A percentile compares a stretch with the other conserved stretches of the same genome.
Evolutionary conservation across 2,113 vertebrate species (phyloP).

Genomic region (Petromus typicus): DNA sequence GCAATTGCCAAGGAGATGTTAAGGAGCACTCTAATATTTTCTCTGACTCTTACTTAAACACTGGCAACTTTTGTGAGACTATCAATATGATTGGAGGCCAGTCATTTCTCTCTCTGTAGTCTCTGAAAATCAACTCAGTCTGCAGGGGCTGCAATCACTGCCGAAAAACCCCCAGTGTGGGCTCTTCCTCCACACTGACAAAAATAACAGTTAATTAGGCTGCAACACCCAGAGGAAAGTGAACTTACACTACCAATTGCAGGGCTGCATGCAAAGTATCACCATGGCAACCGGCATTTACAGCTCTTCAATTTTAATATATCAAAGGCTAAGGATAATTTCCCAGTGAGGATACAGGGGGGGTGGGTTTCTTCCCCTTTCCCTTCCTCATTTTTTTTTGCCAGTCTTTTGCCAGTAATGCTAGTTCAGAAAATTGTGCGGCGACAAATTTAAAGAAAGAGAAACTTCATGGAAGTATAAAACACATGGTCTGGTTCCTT

Average conservation of each 20-base stretch:
- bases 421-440: conserved; percentile 32
- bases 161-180: conserved; percentile 75
- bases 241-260: conserved; percentile 80
- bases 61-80: conserved; percentile 60
- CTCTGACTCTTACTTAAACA: conserved; percentile 68
- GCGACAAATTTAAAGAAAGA: conserved; percentile 58
- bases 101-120: conserved; percentile 70
- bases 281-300: conserved; percentile 87
- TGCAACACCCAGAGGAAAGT: conserved; percentile 86
- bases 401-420: conserved; percentile 61
- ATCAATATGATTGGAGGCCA: conserved; percentile 43
- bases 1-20: neutral
- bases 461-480: neutral
- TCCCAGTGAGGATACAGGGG: conserved; percentile 72
- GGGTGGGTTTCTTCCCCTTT: neutral
- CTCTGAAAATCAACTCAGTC: conserved; percentile 81
- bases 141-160: conserved; percentile 55
- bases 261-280: conserved; percentile 79
- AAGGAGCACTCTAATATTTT: neutral
- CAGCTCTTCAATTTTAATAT: conserved; percentile 85
- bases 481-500: neutral
- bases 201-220: conserved; percentile 87
- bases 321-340: conserved; percentile 85
- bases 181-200: conserved; percentile 81
- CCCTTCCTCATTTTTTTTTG: conserved; percentile 35